Percentiles rank a stretch among this genome's conserved stretches.
Conservation (phyloP, 2,113 vertebrate species). For the Herpetotheres cachinnans region DNA sequence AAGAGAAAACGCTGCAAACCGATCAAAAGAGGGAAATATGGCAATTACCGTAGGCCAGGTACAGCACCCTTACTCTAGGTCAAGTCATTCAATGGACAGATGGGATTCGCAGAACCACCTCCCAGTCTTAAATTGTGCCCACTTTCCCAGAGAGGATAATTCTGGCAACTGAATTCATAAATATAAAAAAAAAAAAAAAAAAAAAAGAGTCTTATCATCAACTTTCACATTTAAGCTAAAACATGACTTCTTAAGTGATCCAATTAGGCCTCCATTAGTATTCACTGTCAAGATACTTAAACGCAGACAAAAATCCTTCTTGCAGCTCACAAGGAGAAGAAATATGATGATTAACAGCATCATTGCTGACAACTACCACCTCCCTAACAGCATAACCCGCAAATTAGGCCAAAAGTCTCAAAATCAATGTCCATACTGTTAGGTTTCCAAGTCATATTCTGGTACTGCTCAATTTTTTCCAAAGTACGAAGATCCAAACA, state of each 20-base stretch:
- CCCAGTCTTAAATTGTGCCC: neutral
- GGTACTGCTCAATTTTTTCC: neutral
- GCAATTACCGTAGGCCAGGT: neutral
- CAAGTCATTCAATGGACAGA: neutral
- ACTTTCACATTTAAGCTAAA: neutral
- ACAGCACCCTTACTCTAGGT: accelerated
- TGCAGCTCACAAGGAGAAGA: neutral
- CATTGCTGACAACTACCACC: neutral
- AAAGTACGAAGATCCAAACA: neutral
- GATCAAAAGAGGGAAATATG: neutral
- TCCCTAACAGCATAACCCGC: neutral
- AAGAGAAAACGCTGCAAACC: neutral
- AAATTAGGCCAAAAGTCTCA: neutral
- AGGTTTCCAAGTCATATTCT: neutral
- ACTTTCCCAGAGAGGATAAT: neutral
- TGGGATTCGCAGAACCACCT: neutral
- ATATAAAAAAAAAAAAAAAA: neutral
- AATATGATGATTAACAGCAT: neutral
- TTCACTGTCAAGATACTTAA: neutral
- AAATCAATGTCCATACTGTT: accelerated
- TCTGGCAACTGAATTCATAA: neutral
- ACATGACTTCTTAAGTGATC: neutral
- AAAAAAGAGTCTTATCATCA: neutral
- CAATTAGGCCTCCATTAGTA: neutral
- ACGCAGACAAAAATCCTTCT: neutral